phyloP scores from a whole-genome alignment of 2,797 vertebrate genomes.

The Jordanella pulchra region DNA sequence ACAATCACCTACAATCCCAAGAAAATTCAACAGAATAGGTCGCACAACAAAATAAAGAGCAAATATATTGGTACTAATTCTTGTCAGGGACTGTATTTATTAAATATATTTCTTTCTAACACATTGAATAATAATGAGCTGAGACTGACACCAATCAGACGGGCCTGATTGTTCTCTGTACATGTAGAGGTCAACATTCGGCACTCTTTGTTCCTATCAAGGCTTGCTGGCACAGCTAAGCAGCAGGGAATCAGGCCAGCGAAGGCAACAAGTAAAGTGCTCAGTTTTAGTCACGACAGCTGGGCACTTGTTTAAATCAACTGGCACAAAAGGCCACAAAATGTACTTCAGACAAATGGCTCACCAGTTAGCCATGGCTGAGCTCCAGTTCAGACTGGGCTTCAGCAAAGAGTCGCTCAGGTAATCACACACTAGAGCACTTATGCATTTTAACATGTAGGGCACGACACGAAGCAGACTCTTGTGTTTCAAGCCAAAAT shows the following conservation, averaged over 20 bases:
- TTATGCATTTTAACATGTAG: slow-evolving; percentile 16
- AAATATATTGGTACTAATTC: not conserved
- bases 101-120: not conserved
- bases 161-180: slow-evolving; percentile 21
- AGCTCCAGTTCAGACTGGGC: slow-evolving; percentile 29
- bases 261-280: slow-evolving; percentile 46
- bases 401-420: slow-evolving; percentile 18
- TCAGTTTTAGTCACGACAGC: slow-evolving; percentile 41
- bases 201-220: slow-evolving; percentile 27
- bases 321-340: slow-evolving; percentile 39
- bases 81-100: not conserved
- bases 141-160: not conserved
- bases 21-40: too few species aligned
- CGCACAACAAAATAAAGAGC: not conserved
- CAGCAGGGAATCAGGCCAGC: slow-evolving; percentile 37
- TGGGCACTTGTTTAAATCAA: slow-evolving; percentile 50
- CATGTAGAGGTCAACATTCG: slow-evolving; percentile 21
- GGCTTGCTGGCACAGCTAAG: slow-evolving; percentile 30
- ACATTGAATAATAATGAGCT: not conserved
- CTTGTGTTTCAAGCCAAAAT: slow-evolving; percentile 49
- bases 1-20: too few species aligned
- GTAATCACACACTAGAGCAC: slow-evolving; percentile 19
- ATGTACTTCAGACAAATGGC: slow-evolving; percentile 42
- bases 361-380: slow-evolving; percentile 31
- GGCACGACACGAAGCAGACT: slow-evolving; percentile 36